A percentile compares a stretch with the other conserved stretches of the same genome.
Evolutionary conservation across 2,797 vertebrate species (phyloP).

Genomic region (Sebastes flavidus): DNA sequence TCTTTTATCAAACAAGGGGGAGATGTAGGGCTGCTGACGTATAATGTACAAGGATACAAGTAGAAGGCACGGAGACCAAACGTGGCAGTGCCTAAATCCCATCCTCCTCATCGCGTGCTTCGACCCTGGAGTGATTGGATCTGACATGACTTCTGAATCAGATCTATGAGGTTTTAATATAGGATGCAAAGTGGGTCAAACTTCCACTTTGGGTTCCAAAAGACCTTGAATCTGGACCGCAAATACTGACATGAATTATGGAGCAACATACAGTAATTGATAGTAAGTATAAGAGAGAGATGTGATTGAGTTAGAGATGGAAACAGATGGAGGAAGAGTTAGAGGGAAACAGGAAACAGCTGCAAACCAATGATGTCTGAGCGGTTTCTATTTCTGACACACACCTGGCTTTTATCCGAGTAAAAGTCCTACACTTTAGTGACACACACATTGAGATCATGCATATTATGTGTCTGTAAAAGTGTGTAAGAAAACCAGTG

Average conservation of each 20-base stretch:
- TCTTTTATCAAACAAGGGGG: slow-evolving; percentile 6
- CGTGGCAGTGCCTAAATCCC: neutral
- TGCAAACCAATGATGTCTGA: slow-evolving; percentile 45
- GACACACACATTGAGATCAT: neutral
- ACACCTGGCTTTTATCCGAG: slow-evolving; percentile 62
- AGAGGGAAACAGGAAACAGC: slow-evolving; percentile 47
- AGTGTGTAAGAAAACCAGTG: neutral
- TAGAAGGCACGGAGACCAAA: slow-evolving; percentile 11
- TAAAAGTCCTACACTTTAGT: slow-evolving; percentile 35
- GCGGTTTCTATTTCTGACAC: slow-evolving; percentile 60
- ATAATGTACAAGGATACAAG: slow-evolving; percentile 6
- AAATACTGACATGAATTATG: slow-evolving; percentile 28
- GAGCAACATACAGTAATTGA: neutral
- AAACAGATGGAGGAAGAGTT: slow-evolving; percentile 21
- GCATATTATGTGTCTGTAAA: neutral
- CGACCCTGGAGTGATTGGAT: slow-evolving; percentile 17
- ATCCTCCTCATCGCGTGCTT: neutral
- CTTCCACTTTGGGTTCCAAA: slow-evolving; percentile 11
- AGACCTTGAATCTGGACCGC: neutral
- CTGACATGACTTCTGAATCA: slow-evolving; percentile 33
- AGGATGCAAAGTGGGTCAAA: slow-evolving; percentile 61
- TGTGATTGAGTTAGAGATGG: neutral
- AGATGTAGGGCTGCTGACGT: neutral
- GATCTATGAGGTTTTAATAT: slow-evolving; percentile 47
- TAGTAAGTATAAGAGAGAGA: neutral